Evolutionary conservation across 1,140 invertebrate genomes (phyloP), one percentile per base, ranked within the genome.

Genomic region (Ceratoteleas bidentatus): DNA sequence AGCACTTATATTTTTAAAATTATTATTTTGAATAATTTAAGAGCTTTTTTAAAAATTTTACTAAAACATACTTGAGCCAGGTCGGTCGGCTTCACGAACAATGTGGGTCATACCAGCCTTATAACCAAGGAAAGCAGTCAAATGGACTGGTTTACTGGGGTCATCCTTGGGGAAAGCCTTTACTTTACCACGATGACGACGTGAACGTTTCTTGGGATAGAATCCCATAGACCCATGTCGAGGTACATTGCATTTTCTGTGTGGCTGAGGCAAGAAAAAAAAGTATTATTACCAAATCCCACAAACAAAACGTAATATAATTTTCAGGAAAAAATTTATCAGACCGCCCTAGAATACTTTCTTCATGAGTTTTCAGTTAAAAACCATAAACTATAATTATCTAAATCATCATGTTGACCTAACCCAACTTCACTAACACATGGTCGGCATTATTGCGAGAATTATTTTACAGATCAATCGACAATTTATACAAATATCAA

Each of bases 111-210:
- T 99, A 90, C 99, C 99, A 90, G 99, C 98, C 92, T 99, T 99
- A 92, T 99, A 99, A 52, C 96, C 98, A 82, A 99, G 94, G 91
- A 99, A 99, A 65, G 98, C 97, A 6, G 99, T 99, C 40, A 99
- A 93, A 93, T 99, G 99, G 5, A 99, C 97, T 36, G 99, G 99
- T 90, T 99, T 99, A 81, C 91, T 95, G 15, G 95, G 93, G 89
- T 99, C 98, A 95, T 99, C 99, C 89, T 98, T 99, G n/a, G 99
- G 99, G 93, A 99, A 99, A 77, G 99, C 96, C 97, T 99, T 99
- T 43, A 98, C 97, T 92, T 99, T 99, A 87, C 99, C 99, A 93
- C 98, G 96, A 94, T 99, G 97, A 90, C 98, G 95, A 76, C 94
- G 94, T 70, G 97, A 96, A 84, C 99, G 94, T 92, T 99, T 99